Evolutionary conservation across 2,888 invertebrate genomes (phyloP).

Genomic region (Biston betularia): DNA sequence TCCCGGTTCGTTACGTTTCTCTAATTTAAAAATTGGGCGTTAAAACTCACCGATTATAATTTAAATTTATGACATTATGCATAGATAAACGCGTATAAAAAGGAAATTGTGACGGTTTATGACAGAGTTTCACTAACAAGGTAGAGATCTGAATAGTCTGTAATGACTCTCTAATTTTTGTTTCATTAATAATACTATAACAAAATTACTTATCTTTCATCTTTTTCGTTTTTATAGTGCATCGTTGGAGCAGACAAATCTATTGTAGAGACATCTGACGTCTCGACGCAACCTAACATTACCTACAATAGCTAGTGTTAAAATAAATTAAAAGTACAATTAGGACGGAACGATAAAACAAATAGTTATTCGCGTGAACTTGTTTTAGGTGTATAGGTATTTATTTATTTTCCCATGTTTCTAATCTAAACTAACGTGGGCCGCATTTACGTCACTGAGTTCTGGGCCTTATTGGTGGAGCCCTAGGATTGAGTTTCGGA

Average conservation of each 20-base stretch:
- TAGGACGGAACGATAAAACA: conserved; percentile 77
- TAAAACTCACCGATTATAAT: conserved; percentile 81
- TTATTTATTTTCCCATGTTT: conserved; percentile 80
- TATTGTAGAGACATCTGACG: conserved; percentile 31
- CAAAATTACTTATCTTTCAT: conserved; percentile 52
- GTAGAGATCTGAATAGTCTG: conserved; percentile 54
- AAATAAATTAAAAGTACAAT: conserved; percentile 67
- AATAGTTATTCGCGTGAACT: conserved; percentile 79
- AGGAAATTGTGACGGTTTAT: conserved; percentile 70
- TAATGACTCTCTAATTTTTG: conserved; percentile 58
- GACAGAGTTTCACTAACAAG: conserved; percentile 72
- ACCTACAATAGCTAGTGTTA: conserved; percentile 44
- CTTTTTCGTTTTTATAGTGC: conserved; percentile 44
- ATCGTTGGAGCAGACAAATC: conserved; percentile 31
- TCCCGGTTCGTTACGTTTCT: conserved; percentile 75
- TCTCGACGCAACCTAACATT: conserved; percentile 2
- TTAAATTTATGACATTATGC: conserved; percentile 78
- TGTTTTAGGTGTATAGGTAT: conserved; percentile 65
- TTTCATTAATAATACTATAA: conserved; percentile 54
- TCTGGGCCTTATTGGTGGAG: conserved; percentile 50
- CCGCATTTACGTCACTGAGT: conserved; percentile 31
- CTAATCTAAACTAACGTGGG: conserved; percentile 59
- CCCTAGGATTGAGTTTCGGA: conserved; percentile 49
- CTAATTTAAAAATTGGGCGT: conserved; percentile 81
- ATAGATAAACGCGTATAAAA: conserved; percentile 70